Evolutionary conservation across 2,797 vertebrate species (phyloP).

Genomic region (Pangasius krempfi): DNA sequence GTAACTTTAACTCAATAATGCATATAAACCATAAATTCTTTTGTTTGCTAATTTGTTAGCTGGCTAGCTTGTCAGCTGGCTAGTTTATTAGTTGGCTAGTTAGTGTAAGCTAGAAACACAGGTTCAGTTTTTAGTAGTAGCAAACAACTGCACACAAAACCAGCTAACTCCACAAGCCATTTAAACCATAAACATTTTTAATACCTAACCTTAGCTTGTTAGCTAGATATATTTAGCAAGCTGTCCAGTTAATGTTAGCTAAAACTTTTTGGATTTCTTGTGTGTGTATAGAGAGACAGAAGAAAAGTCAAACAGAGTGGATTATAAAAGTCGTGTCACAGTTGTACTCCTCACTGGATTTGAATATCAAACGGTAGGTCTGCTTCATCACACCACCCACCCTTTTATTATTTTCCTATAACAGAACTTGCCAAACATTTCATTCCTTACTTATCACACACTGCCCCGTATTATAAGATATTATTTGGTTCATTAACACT

Average conservation of each 20-base stretch:
- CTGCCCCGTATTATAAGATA: not conserved
- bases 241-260: not conserved
- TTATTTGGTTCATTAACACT: not conserved
- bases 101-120: not conserved
- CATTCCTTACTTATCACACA: not conserved
- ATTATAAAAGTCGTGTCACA: not conserved
- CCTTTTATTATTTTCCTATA: not conserved
- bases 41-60: not conserved
- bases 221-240: not conserved
- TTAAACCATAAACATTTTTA: not conserved
- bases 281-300: not conserved
- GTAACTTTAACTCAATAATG: not conserved
- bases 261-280: not conserved
- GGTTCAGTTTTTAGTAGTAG: too few species aligned
- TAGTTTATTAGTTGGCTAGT: not conserved
- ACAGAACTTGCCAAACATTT: not conserved
- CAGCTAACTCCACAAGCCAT: not conserved
- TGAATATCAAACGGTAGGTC: not conserved
- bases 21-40: not conserved
- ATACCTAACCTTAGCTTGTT: not conserved
- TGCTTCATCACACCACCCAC: not conserved
- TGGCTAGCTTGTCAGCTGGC: not conserved
- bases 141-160: not conserved
- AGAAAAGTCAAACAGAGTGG: conserved; percentile 14
- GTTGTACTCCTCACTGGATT: not conserved